A percentile compares a stretch with the other conserved stretches of the same genome.
Evolutionary conservation across 2,888 invertebrate species (phyloP).

Genomic region (Lasioglossum calceatum): DNA sequence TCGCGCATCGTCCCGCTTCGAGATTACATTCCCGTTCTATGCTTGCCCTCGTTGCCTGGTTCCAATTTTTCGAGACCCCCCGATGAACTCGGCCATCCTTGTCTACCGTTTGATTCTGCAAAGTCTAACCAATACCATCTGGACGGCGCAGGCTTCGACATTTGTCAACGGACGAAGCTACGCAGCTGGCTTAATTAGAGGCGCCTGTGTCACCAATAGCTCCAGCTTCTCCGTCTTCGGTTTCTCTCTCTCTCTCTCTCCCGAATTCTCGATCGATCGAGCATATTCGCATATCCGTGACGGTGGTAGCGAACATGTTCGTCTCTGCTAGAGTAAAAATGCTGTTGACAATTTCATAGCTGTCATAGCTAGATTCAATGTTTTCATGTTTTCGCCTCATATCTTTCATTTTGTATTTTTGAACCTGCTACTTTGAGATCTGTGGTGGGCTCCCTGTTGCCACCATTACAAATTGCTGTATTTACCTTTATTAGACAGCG

Average conservation of each 20-base stretch:
- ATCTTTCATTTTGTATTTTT: too few species aligned
- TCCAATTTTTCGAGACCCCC: background rate
- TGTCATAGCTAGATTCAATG: too few species aligned
- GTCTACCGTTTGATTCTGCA: background rate
- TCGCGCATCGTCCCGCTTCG: background rate
- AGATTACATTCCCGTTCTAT: background rate
- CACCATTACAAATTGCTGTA: too few species aligned
- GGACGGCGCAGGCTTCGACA: background rate
- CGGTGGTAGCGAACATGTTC: too few species aligned
- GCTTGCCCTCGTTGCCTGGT: background rate
- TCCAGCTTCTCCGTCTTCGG: background rate
- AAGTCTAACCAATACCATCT: background rate
- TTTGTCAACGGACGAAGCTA: background rate
- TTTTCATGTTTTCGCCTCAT: too few species aligned
- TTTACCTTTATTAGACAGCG: too few species aligned
- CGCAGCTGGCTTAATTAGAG: background rate
- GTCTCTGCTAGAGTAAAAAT: too few species aligned
- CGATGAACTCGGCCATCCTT: background rate
- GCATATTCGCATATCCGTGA: background rate
- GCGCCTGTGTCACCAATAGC: background rate
- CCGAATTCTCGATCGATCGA: background rate
- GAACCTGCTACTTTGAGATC: too few species aligned
- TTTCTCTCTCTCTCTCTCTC: background rate
- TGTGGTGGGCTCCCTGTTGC: too few species aligned
- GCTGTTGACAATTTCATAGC: too few species aligned